A percentile compares a stretch with the other conserved stretches of the same genome.
Conservation (phyloP, 2,888 invertebrate genomes). For the Tetropium fuscum region DNA sequence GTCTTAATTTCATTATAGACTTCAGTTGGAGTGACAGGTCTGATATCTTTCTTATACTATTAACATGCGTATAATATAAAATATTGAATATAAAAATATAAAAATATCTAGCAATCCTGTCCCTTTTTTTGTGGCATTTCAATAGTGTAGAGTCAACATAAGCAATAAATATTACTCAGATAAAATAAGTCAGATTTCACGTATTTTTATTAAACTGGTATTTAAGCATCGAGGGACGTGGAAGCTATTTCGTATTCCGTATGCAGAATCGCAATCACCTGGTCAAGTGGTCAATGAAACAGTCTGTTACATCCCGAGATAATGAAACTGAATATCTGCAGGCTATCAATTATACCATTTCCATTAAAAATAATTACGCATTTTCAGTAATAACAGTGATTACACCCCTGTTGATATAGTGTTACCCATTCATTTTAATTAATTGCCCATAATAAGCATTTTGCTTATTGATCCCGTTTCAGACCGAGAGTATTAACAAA, state of each 20-base stretch:
- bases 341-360: conserved; percentile 37
- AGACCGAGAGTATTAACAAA: conserved; percentile 12
- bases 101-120: no score
- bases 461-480: conserved; percentile 1
- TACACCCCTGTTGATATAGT: conserved; percentile 6
- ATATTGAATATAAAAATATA: no score
- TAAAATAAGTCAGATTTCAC: not conserved
- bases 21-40: no score
- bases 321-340: conserved; percentile 33
- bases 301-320: not conserved
- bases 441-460: conserved; percentile 9
- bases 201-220: not conserved
- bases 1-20: no score
- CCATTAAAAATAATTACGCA: conserved; percentile 26
- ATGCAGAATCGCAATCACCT: no score
- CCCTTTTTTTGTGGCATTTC: no score
- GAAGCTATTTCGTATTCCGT: conserved; percentile 1
- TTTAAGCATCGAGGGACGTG: not conserved
- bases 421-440: conserved; percentile 13
- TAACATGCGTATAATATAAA: no score
- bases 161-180: no score
- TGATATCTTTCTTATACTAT: no score
- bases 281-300: no score
- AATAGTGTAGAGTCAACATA: no score
- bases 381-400: conserved; percentile 9